Conservation (phyloP, 2,888 invertebrate genomes). For the Cenopis cana region DNA sequence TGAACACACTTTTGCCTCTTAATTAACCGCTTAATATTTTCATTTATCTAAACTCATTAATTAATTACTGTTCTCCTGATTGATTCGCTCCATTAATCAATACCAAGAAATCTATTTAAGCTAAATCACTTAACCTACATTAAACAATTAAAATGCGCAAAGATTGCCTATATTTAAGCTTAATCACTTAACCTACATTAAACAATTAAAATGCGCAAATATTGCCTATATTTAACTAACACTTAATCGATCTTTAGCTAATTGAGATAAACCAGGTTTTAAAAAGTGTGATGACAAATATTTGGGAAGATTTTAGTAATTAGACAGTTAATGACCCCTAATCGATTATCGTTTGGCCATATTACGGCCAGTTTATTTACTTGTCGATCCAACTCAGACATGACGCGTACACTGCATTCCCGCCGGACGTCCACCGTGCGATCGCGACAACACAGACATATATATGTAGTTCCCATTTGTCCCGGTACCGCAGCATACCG, state of each 20-base stretch:
- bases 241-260: constrained; percentile 31
- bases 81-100: constrained; percentile 3
- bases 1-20: not conserved
- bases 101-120: constrained; percentile 22
- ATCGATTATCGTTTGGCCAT: too few species aligned
- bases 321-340: constrained; percentile 18
- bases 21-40: constrained; percentile 1
- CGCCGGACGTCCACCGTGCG: too few species aligned
- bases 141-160: constrained; percentile 18
- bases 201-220: constrained; percentile 20
- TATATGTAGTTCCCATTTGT: too few species aligned
- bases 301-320: constrained; percentile 24
- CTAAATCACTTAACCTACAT: constrained; percentile 17
- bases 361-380: too few species aligned
- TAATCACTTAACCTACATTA: constrained; percentile 21
- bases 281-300: not conserved
- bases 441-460: too few species aligned
- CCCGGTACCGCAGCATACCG: too few species aligned
- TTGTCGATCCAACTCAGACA: too few species aligned
- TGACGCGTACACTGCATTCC: too few species aligned
- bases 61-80: constrained; percentile 3
- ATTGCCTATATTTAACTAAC: constrained; percentile 33
- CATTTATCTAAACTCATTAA: constrained; percentile 2
- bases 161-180: constrained; percentile 23
- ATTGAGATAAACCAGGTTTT: constrained; percentile 29